These are phyloP conservation scores for Caenorhabditis japonica DNA, from an alignment of 2,888 invertebrate genomes.

Conservation along the genomic window DNA sequence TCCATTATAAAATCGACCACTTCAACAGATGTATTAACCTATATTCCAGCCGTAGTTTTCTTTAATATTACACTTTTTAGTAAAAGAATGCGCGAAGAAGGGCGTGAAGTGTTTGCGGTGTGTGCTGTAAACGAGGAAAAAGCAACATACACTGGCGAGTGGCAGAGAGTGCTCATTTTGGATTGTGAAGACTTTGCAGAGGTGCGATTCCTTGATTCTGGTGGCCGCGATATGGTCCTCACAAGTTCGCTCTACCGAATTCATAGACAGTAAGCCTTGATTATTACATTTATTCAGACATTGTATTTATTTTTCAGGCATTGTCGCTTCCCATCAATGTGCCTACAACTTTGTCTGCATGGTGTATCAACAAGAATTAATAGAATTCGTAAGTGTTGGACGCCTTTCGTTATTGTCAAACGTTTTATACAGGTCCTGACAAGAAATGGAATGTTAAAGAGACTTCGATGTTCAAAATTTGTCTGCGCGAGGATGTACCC, in stretches of 20 bases:
- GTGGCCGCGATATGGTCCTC: conserved; percentile 54
- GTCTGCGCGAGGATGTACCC: conserved; percentile 32
- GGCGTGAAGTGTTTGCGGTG: conserved; percentile 46
- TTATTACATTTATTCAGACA: no score
- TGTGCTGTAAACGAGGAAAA: conserved; percentile 53
- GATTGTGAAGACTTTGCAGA: conserved; percentile 45
- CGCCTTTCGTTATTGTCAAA: background rate
- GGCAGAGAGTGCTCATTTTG: conserved; percentile 56
- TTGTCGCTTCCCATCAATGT: conserved; percentile 53
- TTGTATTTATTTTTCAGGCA: no score
- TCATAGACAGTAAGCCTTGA: conserved; percentile 52
- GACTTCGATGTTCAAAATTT: conserved; percentile 22
- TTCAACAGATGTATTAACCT: no score
- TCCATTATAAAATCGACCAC: no score
- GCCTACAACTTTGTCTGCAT: conserved; percentile 48
- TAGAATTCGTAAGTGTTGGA: conserved; percentile 1
- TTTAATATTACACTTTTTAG: conserved; percentile 4
- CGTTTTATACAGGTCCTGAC: conserved; percentile 3
- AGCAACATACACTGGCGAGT: conserved; percentile 58
- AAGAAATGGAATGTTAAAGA: conserved; percentile 24
- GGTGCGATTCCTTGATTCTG: conserved; percentile 57
- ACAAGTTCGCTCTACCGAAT: conserved; percentile 52
- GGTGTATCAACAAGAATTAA: conserved; percentile 26
- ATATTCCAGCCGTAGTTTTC: no score
- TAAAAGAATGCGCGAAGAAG: background rate